Percentiles rank a stretch among this genome's conserved stretches.
phyloP scores from a whole-genome alignment of 1,140 invertebrate species.

The Drosophila kurseongensis region DNA sequence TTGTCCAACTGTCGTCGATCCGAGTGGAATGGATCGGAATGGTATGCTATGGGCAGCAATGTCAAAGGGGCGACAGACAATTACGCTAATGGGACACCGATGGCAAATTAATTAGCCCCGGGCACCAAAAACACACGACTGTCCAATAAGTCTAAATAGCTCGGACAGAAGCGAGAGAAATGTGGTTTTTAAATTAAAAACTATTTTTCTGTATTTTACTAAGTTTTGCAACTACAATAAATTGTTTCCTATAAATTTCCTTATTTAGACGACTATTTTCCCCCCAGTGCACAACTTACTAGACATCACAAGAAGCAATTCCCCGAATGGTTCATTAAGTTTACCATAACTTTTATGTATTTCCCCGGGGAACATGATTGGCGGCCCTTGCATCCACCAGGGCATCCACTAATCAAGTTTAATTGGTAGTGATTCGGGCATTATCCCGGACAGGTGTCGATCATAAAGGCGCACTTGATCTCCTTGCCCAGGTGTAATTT shows the following conservation, averaged over 20 bases:
- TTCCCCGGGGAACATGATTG: background rate
- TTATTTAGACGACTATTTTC: no score
- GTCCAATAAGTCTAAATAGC: conserved; percentile 3
- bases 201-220: background rate
- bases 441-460: conserved; percentile 42
- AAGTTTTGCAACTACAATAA: no score
- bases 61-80: conserved; percentile 81
- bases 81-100: conserved; percentile 83
- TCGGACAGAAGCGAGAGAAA: background rate
- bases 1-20: conserved; percentile 33
- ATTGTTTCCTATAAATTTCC: no score
- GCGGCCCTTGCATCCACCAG: background rate
- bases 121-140: conserved; percentile 14
- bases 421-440: conserved; percentile 17
- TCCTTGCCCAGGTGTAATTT: conserved; percentile 28
- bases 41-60: conserved; percentile 37
- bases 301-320: background rate
- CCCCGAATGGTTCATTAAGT: background rate
- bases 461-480: conserved; percentile 24
- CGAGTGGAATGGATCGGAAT: background rate
- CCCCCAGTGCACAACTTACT: background rate
- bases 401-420: conserved; percentile 16
- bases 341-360: conserved; percentile 8
- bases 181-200: background rate
- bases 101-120: conserved; percentile 82